A percentile compares a stretch with the other conserved stretches of the same genome.
Evolutionary conservation across 1,140 invertebrate genomes (phyloP).

Genomic region (Coptotermes formosanus): DNA sequence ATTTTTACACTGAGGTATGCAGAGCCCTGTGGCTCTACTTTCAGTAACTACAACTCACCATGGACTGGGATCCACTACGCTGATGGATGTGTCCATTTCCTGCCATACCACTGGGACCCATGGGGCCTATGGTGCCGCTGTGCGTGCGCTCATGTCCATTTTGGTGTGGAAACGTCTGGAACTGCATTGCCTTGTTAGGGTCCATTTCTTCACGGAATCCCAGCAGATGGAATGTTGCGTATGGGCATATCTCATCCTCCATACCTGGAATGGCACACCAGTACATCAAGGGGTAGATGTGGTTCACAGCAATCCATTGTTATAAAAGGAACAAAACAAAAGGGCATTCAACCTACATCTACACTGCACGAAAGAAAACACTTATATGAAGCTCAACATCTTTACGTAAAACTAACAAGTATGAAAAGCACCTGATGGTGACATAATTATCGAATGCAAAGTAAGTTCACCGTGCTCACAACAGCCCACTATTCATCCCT

Average conservation of each 20-base stretch:
- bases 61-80: constrained; percentile 80
- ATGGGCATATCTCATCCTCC: constrained; percentile 92
- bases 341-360: too few relatives aligned
- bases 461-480: too few relatives aligned
- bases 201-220: constrained; percentile 95
- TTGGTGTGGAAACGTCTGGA: constrained; percentile 87
- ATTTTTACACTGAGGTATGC: too few relatives aligned
- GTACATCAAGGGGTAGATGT: not conserved
- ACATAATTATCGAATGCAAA: too few relatives aligned
- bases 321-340: too few relatives aligned
- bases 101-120: constrained; percentile 53
- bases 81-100: constrained; percentile 68
- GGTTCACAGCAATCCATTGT: not conserved
- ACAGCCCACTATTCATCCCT: too few relatives aligned
- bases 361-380: too few relatives aligned
- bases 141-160: constrained; percentile 62
- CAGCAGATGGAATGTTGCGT: constrained; percentile 89
- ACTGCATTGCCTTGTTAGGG: constrained; percentile 80
- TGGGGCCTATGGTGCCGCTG: constrained; percentile 72
- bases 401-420: too few relatives aligned
- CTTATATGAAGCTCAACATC: too few relatives aligned
- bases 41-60: constrained; percentile 55
- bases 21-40: not conserved
- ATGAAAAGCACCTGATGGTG: too few relatives aligned
- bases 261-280: constrained; percentile 62